Base-by-base conservation (phyloP, 2,888 invertebrate genomes). In the Ochropacha duplaris region DNA sequence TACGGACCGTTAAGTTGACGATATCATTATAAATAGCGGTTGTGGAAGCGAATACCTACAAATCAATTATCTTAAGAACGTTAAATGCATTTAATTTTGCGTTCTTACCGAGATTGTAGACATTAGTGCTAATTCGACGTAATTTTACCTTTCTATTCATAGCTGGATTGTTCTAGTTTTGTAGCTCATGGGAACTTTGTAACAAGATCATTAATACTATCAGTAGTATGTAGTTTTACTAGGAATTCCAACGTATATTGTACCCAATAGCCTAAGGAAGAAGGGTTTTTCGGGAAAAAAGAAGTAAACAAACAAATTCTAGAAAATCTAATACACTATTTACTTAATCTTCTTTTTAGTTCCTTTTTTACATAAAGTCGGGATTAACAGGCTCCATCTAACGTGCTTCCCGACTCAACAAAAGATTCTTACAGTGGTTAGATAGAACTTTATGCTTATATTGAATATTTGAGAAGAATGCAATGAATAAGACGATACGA, bases 1-100 rank as follows among this genome's bases (percentile, higher is more conserved):
- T 57, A 59, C 58, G 71, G 68, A 60, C 68, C 64, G 68, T 61
- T 72, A 72, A 55, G 50, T 55, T 59, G 51, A 56, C 57, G 44
- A 61, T 60, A 54, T 56, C 59, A 39, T 58, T 59, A 64, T 63
- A 60, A 69, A 64, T 56, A 58, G 54, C 55, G 59, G 51, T 39
- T 57, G 59, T 64, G 62, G 55, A 65, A 69, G 57, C 50, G 12
- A 61, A 57, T 61, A 51, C 16, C 39, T 31, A 55, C 6, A 51
- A 52, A 49, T 16, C 11, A 52, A 49, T 54, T 44, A 26, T 44
- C 52, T 49, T 56, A 50, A 50, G 26, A 56, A 54, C 54, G 39
- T 39, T 54, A 39, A 36, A 24, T 22, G 36, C 16, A 6, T 34
- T 52, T 16, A 34, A 52, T 31, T 34, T 52, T 19, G 52, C 22